Base-by-base conservation (phyloP, 2,797 vertebrate genomes). In the Eremophila alpestris region DNA sequence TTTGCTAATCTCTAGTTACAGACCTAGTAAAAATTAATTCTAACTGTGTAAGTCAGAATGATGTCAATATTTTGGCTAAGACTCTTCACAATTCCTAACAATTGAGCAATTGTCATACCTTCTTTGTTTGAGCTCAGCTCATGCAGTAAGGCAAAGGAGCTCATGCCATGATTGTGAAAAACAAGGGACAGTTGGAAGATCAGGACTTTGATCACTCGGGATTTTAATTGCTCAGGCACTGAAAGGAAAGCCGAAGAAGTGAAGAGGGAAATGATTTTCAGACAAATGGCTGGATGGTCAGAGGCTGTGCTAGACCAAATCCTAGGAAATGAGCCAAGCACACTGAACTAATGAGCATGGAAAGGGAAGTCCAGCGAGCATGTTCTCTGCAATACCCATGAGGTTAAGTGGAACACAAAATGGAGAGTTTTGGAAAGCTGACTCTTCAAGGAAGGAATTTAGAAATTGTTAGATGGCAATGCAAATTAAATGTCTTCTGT, bases 11-110 rank as follows among this genome's bases (percentile, higher is more conserved):
- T 73, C 48, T 56, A 90, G 74, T 82, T 82, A 86, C 75, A 87
- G 92, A 55, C 82, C 83, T 29, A 70, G 63, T 62, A 87, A 95
- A 92, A 93, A 91, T 55, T 81, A 93, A 70, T 84, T 73, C 65
- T 89, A 60, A 55, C 84, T 29, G 64, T 94, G 74, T 32, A 83
- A 96, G 63, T 74, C 91, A 79, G 87, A 89, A 90, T 65, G 68
- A 92, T 93, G 93, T 91, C 91, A 95, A 90, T 95, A 91, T 96
- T 96, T 96, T 97, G 93, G 96, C 90, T 84, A 70, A 70, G 83
- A 22, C 56, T 30, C 59, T 73, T 90, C 83, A 69, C 73, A 60
- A 12, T 38, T 91, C 63, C 83, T 45, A 89, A 95, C 90, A 97
- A 90, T 6, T 16, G 71, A 95, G 77, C 87, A 38, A 60, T 94